phyloP scores from a whole-genome alignment of 2,797 vertebrate genomes.

The Phoeniculus purpureus region DNA sequence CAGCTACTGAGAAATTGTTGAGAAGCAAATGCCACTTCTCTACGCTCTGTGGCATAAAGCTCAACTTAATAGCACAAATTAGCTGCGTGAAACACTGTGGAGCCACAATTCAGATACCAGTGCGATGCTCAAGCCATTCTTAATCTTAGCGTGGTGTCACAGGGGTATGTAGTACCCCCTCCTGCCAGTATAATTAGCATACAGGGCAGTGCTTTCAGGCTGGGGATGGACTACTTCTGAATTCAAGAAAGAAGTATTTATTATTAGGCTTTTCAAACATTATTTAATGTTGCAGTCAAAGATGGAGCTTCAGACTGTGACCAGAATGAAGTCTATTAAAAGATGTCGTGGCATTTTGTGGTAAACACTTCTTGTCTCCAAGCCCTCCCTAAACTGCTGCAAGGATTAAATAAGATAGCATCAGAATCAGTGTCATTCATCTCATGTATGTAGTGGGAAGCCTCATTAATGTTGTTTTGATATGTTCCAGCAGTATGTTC shows the following conservation, averaged over 20 bases:
- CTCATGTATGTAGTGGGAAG: neutral
- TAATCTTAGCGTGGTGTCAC: neutral
- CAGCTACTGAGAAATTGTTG: neutral
- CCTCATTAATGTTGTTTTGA: neutral
- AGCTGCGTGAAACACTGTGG: accelerated
- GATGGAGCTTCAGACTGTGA: neutral
- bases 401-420: neutral
- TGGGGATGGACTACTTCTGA: neutral
- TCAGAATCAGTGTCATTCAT: neutral
- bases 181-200: neutral
- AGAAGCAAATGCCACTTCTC: neutral
- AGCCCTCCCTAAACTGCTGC: neutral
- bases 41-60: neutral
- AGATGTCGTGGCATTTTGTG: neutral
- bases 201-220: neutral
- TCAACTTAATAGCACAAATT: neutral
- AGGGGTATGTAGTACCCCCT: neutral
- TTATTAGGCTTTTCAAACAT: neutral
- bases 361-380: neutral
- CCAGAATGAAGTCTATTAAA: neutral
- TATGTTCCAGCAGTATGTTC: neutral
- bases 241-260: neutral
- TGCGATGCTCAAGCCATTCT: neutral
- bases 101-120: accelerated
- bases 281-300: neutral